phyloP scores from a whole-genome alignment of 92 coral and sea anemone species.

The Palythoa caribaeorum region DNA sequence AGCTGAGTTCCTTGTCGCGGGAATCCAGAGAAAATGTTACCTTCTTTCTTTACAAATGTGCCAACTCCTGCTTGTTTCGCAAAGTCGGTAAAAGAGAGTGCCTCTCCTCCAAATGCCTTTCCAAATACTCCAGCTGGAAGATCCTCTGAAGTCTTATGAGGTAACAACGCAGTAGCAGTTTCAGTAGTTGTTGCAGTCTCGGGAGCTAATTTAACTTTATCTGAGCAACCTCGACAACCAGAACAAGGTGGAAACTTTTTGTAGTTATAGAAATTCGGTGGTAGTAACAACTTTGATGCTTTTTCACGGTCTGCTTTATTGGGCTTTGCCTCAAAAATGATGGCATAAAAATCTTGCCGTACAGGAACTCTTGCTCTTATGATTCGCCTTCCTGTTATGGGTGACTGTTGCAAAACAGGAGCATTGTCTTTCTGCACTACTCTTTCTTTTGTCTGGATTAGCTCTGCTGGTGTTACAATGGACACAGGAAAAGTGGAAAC shows the following conservation, averaged over 20 bases:
- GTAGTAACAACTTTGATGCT: conserved; percentile 81
- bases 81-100: conserved; percentile 76
- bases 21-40: conserved; percentile 55
- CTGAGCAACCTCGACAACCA: conserved; percentile 77
- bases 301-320: conserved; percentile 81
- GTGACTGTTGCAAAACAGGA: conserved; percentile 23
- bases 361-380: conserved; percentile 72
- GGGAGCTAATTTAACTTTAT: conserved; percentile 1
- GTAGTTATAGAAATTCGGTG: conserved; percentile 86
- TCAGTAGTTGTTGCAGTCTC: conserved; percentile 16
- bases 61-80: conserved; percentile 49
- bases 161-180: conserved; percentile 9
- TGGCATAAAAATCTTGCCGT: conserved; percentile 66
- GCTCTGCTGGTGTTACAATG: conserved; percentile 26
- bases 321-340: conserved; percentile 79
- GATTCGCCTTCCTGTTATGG: conserved; percentile 67
- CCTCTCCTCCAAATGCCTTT: conserved; percentile 56
- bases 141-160: conserved; percentile 9
- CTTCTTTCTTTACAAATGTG: conserved; percentile 49
- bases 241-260: conserved; percentile 54
- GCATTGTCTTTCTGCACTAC: not conserved
- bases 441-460: not conserved
- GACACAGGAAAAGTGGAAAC: not conserved
- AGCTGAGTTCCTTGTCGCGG: conserved; percentile 83
- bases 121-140: conserved; percentile 78